Percentiles rank a stretch among this genome's conserved stretches.
These are phyloP conservation scores for Eledone cirrhosa DNA, from an alignment of 2,888 invertebrate species.

Conservation along the genomic window DNA sequence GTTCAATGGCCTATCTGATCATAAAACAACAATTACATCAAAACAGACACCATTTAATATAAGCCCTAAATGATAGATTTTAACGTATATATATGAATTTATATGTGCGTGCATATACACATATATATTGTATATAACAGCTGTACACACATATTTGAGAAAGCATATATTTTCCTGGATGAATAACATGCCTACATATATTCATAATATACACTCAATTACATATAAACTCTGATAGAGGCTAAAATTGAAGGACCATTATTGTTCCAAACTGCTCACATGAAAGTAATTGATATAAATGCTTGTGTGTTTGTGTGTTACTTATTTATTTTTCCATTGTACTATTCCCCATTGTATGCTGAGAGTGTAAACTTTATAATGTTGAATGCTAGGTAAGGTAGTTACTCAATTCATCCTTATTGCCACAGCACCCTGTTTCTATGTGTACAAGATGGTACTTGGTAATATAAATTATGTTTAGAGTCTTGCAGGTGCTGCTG, in stretches of 20 bases:
- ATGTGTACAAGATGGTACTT: constrained; percentile 12
- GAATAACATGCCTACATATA: too few relatives aligned
- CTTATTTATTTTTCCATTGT: neutral
- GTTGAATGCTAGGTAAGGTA: constrained; percentile 20
- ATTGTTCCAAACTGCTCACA: neutral
- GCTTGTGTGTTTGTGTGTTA: neutral
- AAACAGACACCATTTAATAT: too few relatives aligned
- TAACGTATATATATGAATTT: too few relatives aligned
- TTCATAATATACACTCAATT: too few relatives aligned
- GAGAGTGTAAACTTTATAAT: neutral
- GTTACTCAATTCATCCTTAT: neutral
- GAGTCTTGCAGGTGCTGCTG: constrained; percentile 20
- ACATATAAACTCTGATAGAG: neutral
- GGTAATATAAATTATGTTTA: neutral
- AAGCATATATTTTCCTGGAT: too few relatives aligned
- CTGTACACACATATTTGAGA: too few relatives aligned
- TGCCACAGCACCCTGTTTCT: constrained; percentile 13
- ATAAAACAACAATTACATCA: too few relatives aligned
- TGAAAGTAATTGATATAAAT: neutral
- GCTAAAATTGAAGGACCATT: neutral
- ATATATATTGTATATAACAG: too few relatives aligned
- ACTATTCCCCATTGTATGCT: constrained; percentile 7
- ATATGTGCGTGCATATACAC: too few relatives aligned
- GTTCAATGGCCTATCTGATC: too few relatives aligned
- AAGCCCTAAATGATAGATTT: too few relatives aligned